Evolutionary conservation across 23 tunicate species (phyloP).

Genomic region (Diplosoma virens): DNA sequence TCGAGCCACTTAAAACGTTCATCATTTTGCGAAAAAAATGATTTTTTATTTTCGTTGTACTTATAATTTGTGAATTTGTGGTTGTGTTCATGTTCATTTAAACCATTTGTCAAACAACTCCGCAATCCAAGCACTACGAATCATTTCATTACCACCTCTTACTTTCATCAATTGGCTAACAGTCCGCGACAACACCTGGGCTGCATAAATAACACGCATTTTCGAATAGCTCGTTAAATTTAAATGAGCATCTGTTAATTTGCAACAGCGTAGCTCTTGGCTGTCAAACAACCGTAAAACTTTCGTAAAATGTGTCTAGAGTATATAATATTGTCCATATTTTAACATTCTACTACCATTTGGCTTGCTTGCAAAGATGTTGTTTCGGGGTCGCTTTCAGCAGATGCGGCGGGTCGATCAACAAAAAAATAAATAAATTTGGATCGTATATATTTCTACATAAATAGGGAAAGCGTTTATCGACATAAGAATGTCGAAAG

Average conservation of each 20-base stretch:
- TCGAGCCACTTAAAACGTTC: background rate
- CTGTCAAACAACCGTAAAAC: conserved; percentile 4
- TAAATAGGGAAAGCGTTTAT: too few relatives aligned
- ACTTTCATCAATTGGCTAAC: conserved; percentile 3
- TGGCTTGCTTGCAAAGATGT: background rate
- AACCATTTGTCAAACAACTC: conserved; percentile 21
- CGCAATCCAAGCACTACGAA: conserved; percentile 34
- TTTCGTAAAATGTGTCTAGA: conserved; percentile 11
- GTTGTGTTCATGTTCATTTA: conserved; percentile 17
- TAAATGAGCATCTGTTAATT: conserved; percentile 27
- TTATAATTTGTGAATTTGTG: background rate
- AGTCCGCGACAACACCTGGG: conserved; percentile 9
- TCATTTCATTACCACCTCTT: conserved; percentile 27
- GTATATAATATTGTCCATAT: background rate
- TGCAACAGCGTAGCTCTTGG: conserved; percentile 20
- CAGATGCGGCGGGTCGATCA: too few relatives aligned
- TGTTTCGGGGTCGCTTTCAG: too few relatives aligned
- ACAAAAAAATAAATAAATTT: too few relatives aligned
- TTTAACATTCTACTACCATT: background rate
- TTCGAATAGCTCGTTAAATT: conserved; percentile 15
- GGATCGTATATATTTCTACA: too few relatives aligned
- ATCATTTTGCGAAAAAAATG: too few relatives aligned
- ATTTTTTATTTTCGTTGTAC: background rate
- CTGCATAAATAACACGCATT: conserved; percentile 34
- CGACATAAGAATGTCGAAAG: too few relatives aligned